phyloP scores from a whole-genome alignment of 1,140 invertebrate genomes.

The Acromyrmex heyeri region DNA sequence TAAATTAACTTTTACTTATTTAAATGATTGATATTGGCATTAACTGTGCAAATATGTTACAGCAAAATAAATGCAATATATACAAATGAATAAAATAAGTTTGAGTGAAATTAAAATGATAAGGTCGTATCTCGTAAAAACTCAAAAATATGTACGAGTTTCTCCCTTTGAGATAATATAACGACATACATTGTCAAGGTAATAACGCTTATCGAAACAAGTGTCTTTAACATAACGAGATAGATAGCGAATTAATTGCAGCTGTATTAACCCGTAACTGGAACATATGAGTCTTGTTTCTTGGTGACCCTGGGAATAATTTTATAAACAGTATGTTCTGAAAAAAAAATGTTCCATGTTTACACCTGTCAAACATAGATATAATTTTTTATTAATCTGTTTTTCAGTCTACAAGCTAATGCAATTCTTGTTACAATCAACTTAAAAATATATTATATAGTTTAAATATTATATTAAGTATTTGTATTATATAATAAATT shows the following conservation, averaged over 20 bases:
- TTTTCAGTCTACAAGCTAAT: too few relatives aligned
- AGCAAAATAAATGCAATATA: not conserved
- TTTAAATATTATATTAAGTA: too few relatives aligned
- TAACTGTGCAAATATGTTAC: not conserved
- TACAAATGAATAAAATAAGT: not conserved
- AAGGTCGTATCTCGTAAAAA: not conserved
- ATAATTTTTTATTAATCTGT: too few relatives aligned
- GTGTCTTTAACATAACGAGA: conserved; percentile 17
- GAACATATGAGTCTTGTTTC: too few relatives aligned
- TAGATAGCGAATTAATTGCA: conserved; percentile 49
- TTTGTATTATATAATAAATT: too few relatives aligned
- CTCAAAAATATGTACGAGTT: not conserved
- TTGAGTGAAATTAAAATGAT: not conserved
- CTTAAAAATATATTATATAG: too few relatives aligned
- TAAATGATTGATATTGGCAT: not conserved
- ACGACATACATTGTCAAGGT: conserved; percentile 16
- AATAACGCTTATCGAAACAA: conserved; percentile 43
- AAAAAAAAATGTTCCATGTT: too few relatives aligned
- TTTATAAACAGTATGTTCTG: too few relatives aligned
- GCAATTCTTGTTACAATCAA: too few relatives aligned
- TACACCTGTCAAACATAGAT: too few relatives aligned
- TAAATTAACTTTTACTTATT: not conserved
- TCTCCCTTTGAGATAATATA: not conserved
- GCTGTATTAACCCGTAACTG: not conserved
- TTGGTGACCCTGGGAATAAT: too few relatives aligned